Base-by-base conservation (phyloP, 2,888 invertebrate genomes). In the Zaprionus bogoriensis region DNA sequence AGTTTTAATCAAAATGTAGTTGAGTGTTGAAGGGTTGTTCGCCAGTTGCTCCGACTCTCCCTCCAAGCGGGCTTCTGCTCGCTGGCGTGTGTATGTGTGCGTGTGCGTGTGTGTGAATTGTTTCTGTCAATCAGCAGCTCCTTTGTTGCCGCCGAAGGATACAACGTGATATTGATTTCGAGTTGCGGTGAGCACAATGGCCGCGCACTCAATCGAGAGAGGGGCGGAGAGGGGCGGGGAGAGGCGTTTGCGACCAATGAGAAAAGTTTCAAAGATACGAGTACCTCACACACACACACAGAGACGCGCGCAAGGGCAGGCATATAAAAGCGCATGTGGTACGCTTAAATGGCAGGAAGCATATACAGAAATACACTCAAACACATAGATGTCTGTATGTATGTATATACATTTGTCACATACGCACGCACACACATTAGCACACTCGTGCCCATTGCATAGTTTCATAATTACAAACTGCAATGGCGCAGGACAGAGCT, bases 1-100 rank as follows among this genome's bases (percentile, higher is more conserved):
- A 82, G 83, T 80, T 80, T 82, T 82, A 82, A 83, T 83, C 80
- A 83, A 80, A 84, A 85, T 83, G 86, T 85, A 80, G 83, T 83
- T 84, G 84, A 84, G 81, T 78, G 84, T 78, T 74, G 76, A 82
- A 84, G 82, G 82, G 82, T 84, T 82, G 82, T 74, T 83, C 68
- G 64, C 32, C 58, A 47, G 46, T 44, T 52, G 67, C 45, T 52
- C 32, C 47, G 50, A 23, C 44, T 53, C 61, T 38, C 58, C 44
- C 48, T 48, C 32, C 53, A 19, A 14, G 32, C 32, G 32, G 7
- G 3, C 4, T 7, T 36, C 23, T 46, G 17, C 45, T 12, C 27
- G 9, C 17, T 19, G 53, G 12, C 41, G 36, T 42, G 41, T 46
- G 22, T 52, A 14, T 48, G 28, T 32, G 46, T 23, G 19, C 53